phyloP scores from a whole-genome alignment of 2,113 vertebrate genomes.

The Phaethon lepturus region DNA sequence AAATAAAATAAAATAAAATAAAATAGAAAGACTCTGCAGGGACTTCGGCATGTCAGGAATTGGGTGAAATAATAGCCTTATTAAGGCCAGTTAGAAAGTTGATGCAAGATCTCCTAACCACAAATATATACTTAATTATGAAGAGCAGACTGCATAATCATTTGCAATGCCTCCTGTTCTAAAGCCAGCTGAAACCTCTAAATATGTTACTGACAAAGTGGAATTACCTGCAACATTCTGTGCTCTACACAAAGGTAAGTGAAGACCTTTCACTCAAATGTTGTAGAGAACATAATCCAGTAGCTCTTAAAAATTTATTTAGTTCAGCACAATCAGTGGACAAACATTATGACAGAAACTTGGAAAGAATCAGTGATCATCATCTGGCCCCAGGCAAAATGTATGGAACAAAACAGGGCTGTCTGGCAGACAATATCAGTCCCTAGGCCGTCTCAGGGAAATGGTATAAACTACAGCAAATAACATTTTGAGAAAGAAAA shows the following conservation, averaged over 20 bases:
- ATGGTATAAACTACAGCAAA: background rate
- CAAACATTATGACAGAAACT: background rate
- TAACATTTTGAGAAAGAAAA: background rate
- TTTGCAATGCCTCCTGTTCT: background rate
- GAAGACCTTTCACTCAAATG: background rate
- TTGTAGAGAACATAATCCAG: background rate
- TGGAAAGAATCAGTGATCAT: background rate
- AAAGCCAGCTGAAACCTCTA: background rate
- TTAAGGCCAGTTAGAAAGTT: background rate
- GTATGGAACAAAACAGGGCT: background rate
- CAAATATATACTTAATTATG: background rate
- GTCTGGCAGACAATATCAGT: background rate
- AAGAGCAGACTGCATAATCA: background rate
- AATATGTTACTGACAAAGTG: background rate
- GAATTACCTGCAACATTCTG: background rate
- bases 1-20: too few species aligned
- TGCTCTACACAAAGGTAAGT: background rate
- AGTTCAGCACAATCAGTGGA: background rate
- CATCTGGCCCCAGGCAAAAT: background rate
- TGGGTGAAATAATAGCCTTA: background rate
- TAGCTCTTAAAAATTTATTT: conserved; percentile 13
- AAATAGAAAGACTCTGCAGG: background rate
- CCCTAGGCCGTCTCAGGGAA: background rate
- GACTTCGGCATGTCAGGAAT: background rate
- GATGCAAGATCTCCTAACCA: background rate